phyloP scores from a whole-genome alignment of 2,888 invertebrate genomes.

The Nemurella pictetii region DNA sequence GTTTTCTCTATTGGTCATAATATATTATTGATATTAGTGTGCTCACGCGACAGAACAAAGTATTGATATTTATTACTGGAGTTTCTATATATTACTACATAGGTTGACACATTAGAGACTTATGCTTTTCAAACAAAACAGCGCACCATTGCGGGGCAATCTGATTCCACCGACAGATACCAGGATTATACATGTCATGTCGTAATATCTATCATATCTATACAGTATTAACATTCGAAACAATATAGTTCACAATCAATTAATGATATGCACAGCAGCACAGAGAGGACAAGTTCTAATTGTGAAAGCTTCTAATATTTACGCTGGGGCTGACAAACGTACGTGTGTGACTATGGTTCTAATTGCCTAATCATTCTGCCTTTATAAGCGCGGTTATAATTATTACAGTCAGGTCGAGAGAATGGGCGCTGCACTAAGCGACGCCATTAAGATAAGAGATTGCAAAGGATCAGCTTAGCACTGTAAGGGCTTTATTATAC shows the following conservation, averaged over 20 bases:
- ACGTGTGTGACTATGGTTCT: not conserved
- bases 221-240: not conserved
- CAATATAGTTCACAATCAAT: not conserved
- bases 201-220: not conserved
- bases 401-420: not conserved
- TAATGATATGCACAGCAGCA: not conserved
- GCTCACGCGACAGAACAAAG: not conserved
- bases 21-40: not conserved
- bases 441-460: slow-evolving; percentile 29
- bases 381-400: slow-evolving; percentile 4
- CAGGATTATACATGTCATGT: not conserved
- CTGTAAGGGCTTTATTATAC: slow-evolving; percentile 22
- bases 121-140: not conserved
- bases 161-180: not conserved
- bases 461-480: slow-evolving; percentile 17
- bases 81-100: not conserved
- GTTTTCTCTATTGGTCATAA: slow-evolving; percentile 1
- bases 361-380: slow-evolving; percentile 27
- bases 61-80: not conserved
- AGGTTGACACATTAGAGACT: not conserved
- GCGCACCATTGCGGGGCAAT: not conserved
- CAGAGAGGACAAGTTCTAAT: not conserved
- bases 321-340: not conserved
- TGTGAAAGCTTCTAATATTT: not conserved
- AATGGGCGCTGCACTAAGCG: not conserved